phyloP scores from a whole-genome alignment of 2,113 vertebrate species.

The Aldabrachelys gigantea region DNA sequence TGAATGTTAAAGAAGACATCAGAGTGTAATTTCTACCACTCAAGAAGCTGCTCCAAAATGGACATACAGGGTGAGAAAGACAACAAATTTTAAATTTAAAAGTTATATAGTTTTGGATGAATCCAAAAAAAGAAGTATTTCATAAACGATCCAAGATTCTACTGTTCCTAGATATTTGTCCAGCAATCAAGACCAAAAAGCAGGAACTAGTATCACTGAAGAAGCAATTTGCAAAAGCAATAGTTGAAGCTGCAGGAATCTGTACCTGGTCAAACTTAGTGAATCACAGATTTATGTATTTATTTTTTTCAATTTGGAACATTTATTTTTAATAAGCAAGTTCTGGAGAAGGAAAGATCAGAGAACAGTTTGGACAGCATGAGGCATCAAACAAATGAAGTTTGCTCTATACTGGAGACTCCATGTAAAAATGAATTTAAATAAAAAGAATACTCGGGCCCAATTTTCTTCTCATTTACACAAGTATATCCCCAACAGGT shows the following conservation, averaged over 20 bases:
- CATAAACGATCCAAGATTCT: constrained; percentile 68
- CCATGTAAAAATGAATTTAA: constrained; percentile 5
- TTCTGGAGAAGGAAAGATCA: constrained; percentile 47
- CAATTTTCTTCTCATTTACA: not conserved
- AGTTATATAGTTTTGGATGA: constrained; percentile 50
- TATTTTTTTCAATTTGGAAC: constrained; percentile 22
- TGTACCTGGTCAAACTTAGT: constrained; percentile 40
- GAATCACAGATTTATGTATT: not conserved
- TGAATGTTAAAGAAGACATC: constrained; percentile 48
- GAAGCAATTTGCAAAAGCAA: constrained; percentile 46
- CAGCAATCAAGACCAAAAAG: constrained; percentile 54
- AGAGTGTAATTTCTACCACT: constrained; percentile 43
- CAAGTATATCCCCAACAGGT: not conserved
- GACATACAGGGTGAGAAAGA: constrained; percentile 48
- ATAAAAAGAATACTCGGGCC: not conserved
- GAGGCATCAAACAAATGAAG: constrained; percentile 60
- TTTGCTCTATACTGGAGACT: constrained; percentile 44
- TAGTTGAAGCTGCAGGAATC: constrained; percentile 60
- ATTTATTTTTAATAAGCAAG: constrained; percentile 42
- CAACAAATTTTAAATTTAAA: constrained; percentile 16
- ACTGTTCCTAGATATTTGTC: constrained; percentile 16
- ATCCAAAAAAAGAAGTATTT: constrained; percentile 55
- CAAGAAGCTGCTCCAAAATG: constrained; percentile 54
- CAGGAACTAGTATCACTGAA: constrained; percentile 34
- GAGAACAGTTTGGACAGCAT: constrained; percentile 43